These are phyloP conservation scores for Lottia scabra DNA, from an alignment of 2,888 invertebrate species.

Conservation along the genomic window DNA sequence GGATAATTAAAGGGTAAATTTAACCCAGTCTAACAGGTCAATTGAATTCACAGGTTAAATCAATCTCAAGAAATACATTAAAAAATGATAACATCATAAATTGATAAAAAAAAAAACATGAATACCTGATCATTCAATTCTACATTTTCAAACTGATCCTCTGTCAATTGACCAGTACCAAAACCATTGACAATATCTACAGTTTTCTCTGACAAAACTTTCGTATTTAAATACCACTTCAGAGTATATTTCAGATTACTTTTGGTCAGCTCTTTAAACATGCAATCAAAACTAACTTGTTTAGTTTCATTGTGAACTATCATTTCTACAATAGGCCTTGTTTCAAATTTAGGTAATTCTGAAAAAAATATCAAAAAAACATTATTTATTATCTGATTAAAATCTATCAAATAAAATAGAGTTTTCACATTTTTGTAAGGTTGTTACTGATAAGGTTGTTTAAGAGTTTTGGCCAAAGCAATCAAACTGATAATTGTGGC, in stretches of 20 bases:
- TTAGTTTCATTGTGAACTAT: slow-evolving; percentile 20
- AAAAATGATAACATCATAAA: no score
- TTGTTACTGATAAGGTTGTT: no score
- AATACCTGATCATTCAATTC: neutral
- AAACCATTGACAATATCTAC: neutral
- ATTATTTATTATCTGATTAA: no score
- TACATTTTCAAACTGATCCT: neutral
- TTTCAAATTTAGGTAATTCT: slow-evolving; percentile 37
- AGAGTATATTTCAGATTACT: slow-evolving; percentile 33
- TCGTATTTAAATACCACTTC: slow-evolving; percentile 30
- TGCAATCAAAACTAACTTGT: slow-evolving; percentile 30
- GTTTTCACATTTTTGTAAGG: no score
- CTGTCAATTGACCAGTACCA: neutral
- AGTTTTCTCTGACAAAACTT: slow-evolving; percentile 1
- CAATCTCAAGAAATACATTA: no score
- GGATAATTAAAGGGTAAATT: no score
- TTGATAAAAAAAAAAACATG: neutral
- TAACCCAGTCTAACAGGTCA: no score
- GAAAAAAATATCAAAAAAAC: neutral
- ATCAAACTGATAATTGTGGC: no score
- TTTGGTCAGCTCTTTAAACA: slow-evolving; percentile 25
- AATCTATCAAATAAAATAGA: no score
- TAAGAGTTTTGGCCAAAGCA: no score
- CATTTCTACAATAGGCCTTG: slow-evolving; percentile 28
- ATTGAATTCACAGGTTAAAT: no score